These are phyloP conservation scores for human (Homo sapiens) DNA, from an alignment of 2,113 vertebrate genomes.

Conservation along the genomic window GRCh38 chr4:189750001-189750500, in stretches of 20 bases:
- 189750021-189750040: neutral
- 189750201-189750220: neutral
- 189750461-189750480: neutral
- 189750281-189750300: neutral
- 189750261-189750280: neutral
- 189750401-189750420: neutral
- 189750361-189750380: neutral
- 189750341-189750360: neutral
- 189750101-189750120: neutral
- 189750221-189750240: neutral
- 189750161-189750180: neutral
- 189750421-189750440: neutral
- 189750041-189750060: neutral
- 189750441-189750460: neutral
- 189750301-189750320: neutral
- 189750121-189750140: neutral
- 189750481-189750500: too few relatives aligned
- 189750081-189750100: neutral
- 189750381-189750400: neutral
- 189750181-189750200: neutral
- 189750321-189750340: neutral
- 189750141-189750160: neutral
- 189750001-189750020: neutral
- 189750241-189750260: neutral
- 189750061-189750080: neutral